These are phyloP conservation scores for Cryptus armator DNA, from an alignment of 2,888 invertebrate species.

Conservation along the genomic window DNA sequence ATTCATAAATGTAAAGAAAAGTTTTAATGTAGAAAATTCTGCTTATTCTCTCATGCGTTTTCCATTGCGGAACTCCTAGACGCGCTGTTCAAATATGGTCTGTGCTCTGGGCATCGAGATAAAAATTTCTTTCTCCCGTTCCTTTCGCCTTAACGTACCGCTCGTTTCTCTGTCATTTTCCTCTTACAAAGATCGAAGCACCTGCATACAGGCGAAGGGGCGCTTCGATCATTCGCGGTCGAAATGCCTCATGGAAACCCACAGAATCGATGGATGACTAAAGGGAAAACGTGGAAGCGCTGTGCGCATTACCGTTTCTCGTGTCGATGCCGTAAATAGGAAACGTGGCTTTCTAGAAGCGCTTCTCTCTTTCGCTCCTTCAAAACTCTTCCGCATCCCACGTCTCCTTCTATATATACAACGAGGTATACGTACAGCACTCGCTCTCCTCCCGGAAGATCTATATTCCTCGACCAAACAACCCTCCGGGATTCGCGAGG, in stretches of 20 bases:
- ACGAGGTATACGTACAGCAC: background rate
- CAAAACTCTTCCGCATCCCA: conserved; percentile 1
- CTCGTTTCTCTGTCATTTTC: conserved; percentile 26
- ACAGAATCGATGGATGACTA: background rate
- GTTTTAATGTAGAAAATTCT: background rate
- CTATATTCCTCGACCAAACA: conserved; percentile 11
- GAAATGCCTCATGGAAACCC: conserved; percentile 3
- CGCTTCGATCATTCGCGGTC: conserved; percentile 10
- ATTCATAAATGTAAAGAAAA: background rate
- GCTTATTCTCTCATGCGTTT: background rate
- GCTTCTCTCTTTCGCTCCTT: conserved; percentile 10
- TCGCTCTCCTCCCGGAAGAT: background rate
- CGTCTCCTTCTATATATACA: background rate
- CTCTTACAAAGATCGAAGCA: conserved; percentile 9
- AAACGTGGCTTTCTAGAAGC: conserved; percentile 29
- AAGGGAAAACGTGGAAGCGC: conserved; percentile 2
- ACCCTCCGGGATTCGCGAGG: conserved; percentile 18
- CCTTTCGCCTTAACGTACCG: background rate
- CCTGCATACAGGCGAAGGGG: background rate
- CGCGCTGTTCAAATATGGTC: background rate
- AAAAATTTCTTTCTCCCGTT: background rate
- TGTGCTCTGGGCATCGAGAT: background rate
- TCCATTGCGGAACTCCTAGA: background rate
- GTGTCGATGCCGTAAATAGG: conserved; percentile 31
- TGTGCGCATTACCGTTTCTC: conserved; percentile 38